Conservation (phyloP, 2,888 invertebrate species). For the Ptilodon capucinus region DNA sequence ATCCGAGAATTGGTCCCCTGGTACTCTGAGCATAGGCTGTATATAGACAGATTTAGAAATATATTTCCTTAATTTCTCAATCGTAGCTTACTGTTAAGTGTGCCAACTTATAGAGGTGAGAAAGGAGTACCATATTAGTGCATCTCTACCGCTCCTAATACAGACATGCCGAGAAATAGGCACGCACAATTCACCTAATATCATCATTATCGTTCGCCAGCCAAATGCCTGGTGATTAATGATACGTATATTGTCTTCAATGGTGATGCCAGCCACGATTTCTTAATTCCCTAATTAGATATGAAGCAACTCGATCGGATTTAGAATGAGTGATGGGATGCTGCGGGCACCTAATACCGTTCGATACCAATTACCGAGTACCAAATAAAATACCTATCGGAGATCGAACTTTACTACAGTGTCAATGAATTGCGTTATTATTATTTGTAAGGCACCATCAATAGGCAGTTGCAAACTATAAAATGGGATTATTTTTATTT, state of each 20-base stretch:
- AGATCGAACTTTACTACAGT: too few relatives aligned
- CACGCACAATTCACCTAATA: constrained; percentile 71
- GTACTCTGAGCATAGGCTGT: too few relatives aligned
- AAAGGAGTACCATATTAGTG: not conserved
- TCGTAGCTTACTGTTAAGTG: too few relatives aligned
- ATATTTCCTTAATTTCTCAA: too few relatives aligned
- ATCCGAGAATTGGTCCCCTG: too few relatives aligned
- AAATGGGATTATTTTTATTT: too few relatives aligned
- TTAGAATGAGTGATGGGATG: constrained; percentile 49
- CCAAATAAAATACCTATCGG: not conserved
- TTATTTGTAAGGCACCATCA: too few relatives aligned
- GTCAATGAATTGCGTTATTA: too few relatives aligned
- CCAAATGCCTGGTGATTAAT: constrained; percentile 78
- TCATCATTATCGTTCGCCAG: constrained; percentile 72
- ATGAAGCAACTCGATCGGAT: constrained; percentile 57
- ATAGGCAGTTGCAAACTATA: too few relatives aligned
- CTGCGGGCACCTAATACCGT: constrained; percentile 23
- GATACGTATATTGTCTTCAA: constrained; percentile 75
- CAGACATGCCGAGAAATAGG: constrained; percentile 33
- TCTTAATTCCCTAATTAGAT: constrained; percentile 79
- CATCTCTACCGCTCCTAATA: constrained; percentile 14
- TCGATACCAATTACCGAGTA: not conserved
- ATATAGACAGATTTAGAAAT: too few relatives aligned
- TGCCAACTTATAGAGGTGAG: too few relatives aligned
- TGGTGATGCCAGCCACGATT: constrained; percentile 72